Conservation (phyloP, 2,797 vertebrate genomes). For the Cichlasoma orientale region DNA sequence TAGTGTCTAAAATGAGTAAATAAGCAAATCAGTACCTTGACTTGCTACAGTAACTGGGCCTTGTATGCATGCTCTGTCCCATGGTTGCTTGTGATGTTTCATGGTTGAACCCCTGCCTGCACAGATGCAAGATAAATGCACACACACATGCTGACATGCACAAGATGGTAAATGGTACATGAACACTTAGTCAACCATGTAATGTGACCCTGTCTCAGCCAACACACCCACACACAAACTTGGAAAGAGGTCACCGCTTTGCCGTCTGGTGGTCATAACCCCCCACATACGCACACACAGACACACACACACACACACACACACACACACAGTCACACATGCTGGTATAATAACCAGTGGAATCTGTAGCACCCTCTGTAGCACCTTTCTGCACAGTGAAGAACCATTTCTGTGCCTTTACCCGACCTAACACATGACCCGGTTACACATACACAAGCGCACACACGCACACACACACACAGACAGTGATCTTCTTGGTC, state of each 20-base stretch:
- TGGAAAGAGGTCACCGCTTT: conserved; percentile 68
- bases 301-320: conserved; percentile 1
- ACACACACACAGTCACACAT: neutral
- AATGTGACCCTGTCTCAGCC: conserved; percentile 58
- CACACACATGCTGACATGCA: conserved; percentile 46
- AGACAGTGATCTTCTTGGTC: conserved; percentile 9
- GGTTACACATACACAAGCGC: neutral
- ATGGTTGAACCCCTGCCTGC: neutral
- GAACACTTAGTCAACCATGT: conserved; percentile 68
- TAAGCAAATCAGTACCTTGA: neutral
- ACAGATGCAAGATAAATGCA: conserved; percentile 37
- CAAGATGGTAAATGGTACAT: conserved; percentile 65
- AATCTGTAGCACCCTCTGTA: conserved; percentile 9
- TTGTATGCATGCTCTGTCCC: neutral
- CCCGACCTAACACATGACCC: neutral
- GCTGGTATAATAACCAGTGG: conserved; percentile 40
- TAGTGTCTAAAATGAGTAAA: neutral
- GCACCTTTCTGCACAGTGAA: neutral
- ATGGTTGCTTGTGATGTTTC: conserved; percentile 8
- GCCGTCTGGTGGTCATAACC: conserved; percentile 62
- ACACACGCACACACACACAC: conserved; percentile 8
- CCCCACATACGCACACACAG: neutral
- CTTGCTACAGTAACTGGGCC: conserved; percentile 1
- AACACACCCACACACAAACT: conserved; percentile 39
- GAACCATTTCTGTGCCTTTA: conserved; percentile 8